Conservation (phyloP, 2,113 vertebrate genomes). For the Pycnonotus jocosus region DNA sequence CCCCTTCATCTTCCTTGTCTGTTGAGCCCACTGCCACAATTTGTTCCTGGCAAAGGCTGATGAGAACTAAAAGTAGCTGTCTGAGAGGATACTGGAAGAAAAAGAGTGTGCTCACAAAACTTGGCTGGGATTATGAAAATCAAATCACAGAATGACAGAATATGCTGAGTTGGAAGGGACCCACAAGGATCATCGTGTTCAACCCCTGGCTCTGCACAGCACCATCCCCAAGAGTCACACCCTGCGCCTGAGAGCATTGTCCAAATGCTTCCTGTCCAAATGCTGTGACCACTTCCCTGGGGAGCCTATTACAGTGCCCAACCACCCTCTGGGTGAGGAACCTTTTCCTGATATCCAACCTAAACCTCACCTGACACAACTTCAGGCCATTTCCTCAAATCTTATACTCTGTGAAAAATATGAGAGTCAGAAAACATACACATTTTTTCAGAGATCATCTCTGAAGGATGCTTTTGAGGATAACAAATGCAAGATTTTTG, state of each 20-base stretch:
- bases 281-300: not conserved
- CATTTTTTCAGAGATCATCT: not conserved
- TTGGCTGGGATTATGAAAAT: not conserved
- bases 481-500: not conserved
- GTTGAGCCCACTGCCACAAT: not conserved
- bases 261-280: not conserved
- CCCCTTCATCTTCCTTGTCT: not conserved
- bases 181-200: fast-evolving
- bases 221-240: not conserved
- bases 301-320: not conserved
- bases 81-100: not conserved
- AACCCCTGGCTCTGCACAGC: not conserved
- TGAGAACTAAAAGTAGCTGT: not conserved
- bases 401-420: not conserved
- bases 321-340: not conserved
- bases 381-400: not conserved
- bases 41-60: not conserved
- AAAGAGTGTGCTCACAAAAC: not conserved
- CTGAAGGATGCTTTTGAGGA: not conserved
- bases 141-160: not conserved
- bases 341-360: not conserved
- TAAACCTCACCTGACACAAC: not conserved
- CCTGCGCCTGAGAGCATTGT: too few relatives aligned
- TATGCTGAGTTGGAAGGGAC: not conserved
- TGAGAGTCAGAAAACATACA: not conserved